A percentile compares a stretch with the other conserved stretches of the same genome.
These are phyloP conservation scores for Lepidurus packardi DNA, from an alignment of 1,140 invertebrate species.

Conservation along the genomic window DNA sequence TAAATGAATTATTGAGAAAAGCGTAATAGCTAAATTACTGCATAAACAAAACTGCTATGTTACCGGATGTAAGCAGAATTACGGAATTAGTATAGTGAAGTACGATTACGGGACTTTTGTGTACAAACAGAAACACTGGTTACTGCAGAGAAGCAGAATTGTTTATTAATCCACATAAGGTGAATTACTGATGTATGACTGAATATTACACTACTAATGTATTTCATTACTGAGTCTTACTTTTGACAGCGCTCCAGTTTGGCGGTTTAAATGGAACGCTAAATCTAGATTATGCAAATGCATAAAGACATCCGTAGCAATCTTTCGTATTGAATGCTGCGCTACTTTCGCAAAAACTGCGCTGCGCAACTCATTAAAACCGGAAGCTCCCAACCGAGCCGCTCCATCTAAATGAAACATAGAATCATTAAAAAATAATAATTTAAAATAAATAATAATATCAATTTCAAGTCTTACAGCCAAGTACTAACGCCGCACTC, in stretches of 20 bases:
- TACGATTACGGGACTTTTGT: too few relatives aligned
- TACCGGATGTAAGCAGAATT: too few relatives aligned
- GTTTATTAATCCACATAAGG: neutral
- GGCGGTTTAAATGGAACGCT: conserved; percentile 84
- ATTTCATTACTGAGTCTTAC: conserved; percentile 43
- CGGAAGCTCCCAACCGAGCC: conserved; percentile 77
- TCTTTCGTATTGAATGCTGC: conserved; percentile 88
- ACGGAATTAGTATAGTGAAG: too few relatives aligned
- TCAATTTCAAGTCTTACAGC: conserved; percentile 64
- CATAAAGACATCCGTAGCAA: conserved; percentile 93
- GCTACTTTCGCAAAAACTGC: conserved; percentile 98
- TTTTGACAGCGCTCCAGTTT: conserved; percentile 85
- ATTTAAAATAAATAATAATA: conserved; percentile 1
- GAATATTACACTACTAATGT: neutral
- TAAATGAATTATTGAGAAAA: too few relatives aligned
- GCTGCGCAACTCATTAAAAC: conserved; percentile 94
- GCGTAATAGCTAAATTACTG: too few relatives aligned
- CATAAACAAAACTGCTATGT: too few relatives aligned
- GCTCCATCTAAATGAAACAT: conserved; percentile 69
- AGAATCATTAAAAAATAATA: neutral
- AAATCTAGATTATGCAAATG: conserved; percentile 95
- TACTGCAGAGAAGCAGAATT: conserved; percentile 26
- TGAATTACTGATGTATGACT: neutral
- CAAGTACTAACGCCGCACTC: conserved; percentile 74
- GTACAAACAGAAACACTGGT: neutral